Base-by-base conservation (phyloP, 2,888 invertebrate species). In the Blastobasis lacticolella region DNA sequence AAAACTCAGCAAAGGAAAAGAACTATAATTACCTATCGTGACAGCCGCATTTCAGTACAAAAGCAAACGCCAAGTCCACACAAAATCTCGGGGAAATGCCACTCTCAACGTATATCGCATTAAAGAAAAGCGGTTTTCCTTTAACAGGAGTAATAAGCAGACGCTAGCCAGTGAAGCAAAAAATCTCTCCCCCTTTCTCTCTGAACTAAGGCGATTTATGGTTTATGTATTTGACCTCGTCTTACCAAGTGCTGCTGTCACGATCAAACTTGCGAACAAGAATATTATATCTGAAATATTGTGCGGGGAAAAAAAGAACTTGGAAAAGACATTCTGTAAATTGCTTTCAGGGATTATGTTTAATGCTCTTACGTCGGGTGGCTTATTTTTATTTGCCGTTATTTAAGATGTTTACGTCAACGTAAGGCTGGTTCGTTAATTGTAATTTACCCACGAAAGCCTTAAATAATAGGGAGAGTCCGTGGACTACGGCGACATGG, bases 211-310 rank as follows among this genome's bases (percentile, higher is more conserved):
- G 72, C 72, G 69, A 81, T 81, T 81, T 81, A 81, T 78, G 69
- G 77, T 73, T 80, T 78, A 78, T 80, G 71, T 79, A 70, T 78
- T 77, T 76, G 79, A 78, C 81, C 81, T 80, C 78, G 74, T 67
- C 65, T 58, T 66, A 62, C 66, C 69, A 69, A 59, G 54, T 56
- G 64, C 66, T 66, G 63, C 64, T 69, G 74, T 73, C 76, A 71
- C 69, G 75, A 75, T 73, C 69, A 70, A 76, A 75, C 67, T 76
- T 69, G 66, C 63, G 71, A 71, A 74, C 66, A 67, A 73, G 69
- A 75, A 76, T 73, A 73, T 73, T 73, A 59, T 58, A 58, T 57
- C 50, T 49, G 46, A 49, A 55, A 54, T 72, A 67, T 67, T 67
- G 71, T 65, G 61, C 60, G 63, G 60, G 58, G 63, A 59, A 64